Evolutionary conservation across 1,140 invertebrate genomes (phyloP), one percentile per base, ranked within the genome.

Genomic region (Venustaconcha ellipsiformis): DNA sequence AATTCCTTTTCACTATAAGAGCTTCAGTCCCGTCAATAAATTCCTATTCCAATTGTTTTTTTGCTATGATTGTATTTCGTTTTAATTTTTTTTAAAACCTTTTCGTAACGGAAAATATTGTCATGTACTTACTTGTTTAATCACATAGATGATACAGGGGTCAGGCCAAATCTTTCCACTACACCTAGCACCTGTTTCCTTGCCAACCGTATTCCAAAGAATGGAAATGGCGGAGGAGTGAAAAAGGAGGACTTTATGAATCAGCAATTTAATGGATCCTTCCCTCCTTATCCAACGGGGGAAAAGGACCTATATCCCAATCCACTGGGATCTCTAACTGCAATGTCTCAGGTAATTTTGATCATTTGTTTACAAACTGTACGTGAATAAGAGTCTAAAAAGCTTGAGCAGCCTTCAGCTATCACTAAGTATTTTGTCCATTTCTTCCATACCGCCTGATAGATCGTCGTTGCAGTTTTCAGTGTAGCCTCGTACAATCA

Each of bases 181-280:
- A 80, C 85, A 23, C 84, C 87, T 4, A 83, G 87, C 23, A 88
- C 86, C 5, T 88, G 87, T 69, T 88, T 88, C 68, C 80, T 88
- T 23, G 87, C 86, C 57, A 86, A 83, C 56, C 70, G 70, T 17
- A 67, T 72, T 37, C n/a, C 75, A n/a, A 77, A 77, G 57, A 48
- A 56, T 48, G 69, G 17, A 23, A 59, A 23, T 70, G 20, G 64
- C 20, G 69, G 64, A 30, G 18, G 63, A 26, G 79, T 86, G 6
- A 88, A 87, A 77, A 68, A 72, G 64, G 85, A 87, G 66, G 74
- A 81, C 14, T 86, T 67, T 71, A 66, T 67, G 57, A 67, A 63
- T 62, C 30, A 63, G 14, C 75, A 77, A 57, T 55, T 72, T 66
- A 67, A 68, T 63, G 70, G 70, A 18, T 57, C 55, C 12, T 77